A percentile compares a stretch with the other conserved stretches of the same genome.
phyloP scores from a whole-genome alignment of 2,797 vertebrate genomes.

The Gastrophryne carolinensis region DNA sequence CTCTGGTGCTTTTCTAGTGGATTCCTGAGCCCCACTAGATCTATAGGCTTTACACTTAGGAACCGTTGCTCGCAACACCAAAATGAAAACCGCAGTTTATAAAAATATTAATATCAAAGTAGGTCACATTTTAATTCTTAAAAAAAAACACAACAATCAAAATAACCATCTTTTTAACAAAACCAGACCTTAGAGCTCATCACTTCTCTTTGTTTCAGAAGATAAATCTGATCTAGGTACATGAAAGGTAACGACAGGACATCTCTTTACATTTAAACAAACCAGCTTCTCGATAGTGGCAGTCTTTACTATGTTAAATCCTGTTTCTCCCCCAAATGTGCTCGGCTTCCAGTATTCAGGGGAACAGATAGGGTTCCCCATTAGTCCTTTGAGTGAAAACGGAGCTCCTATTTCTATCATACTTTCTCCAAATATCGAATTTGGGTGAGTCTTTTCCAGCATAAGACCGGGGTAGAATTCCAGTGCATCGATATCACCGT shows the following conservation, averaged over 20 bases:
- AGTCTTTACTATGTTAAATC: constrained; percentile 85
- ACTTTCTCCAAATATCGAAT: constrained; percentile 86
- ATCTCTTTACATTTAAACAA: constrained; percentile 85
- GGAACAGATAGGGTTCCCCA: constrained; percentile 93
- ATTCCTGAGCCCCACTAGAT: no score
- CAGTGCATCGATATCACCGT: constrained; percentile 88
- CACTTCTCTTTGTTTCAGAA: constrained; percentile 23
- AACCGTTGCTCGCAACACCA: no score
- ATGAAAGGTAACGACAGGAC: constrained; percentile 82
- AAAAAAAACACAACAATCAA: neutral
- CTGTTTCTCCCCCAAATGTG: constrained; percentile 84
- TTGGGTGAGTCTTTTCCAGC: constrained; percentile 77
- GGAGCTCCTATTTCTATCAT: constrained; percentile 96
- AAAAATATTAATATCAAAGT: no score
- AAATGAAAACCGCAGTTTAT: no score
- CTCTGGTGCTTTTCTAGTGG: no score
- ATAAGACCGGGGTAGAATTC: constrained; percentile 87
- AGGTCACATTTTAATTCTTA: no score
- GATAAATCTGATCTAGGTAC: constrained; percentile 59
- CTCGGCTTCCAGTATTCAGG: constrained; percentile 96
- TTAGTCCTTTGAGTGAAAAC: constrained; percentile 91
- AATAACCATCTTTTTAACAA: neutral
- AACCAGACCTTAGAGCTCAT: constrained; percentile 69
- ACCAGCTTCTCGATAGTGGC: constrained; percentile 83
- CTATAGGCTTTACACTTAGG: no score